phyloP scores from a whole-genome alignment of 1,140 invertebrate genomes.

The Pemphigus obesinymphae region DNA sequence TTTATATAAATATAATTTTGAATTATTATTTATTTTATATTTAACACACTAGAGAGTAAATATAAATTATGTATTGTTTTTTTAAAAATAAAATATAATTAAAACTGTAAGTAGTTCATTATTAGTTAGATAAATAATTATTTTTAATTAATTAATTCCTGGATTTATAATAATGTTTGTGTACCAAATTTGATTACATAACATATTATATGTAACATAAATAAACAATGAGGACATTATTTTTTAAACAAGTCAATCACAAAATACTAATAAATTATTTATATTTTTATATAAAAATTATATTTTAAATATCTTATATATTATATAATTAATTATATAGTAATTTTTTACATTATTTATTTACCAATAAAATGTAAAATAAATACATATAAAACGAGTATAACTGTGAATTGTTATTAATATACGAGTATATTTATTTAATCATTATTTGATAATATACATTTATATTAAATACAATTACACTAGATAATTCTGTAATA shows the following conservation, averaged over 20 bases:
- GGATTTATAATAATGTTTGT: neutral
- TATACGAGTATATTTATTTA: no score
- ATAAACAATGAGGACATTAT: neutral
- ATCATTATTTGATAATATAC: no score
- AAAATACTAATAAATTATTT: neutral
- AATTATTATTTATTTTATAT: neutral
- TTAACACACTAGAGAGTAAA: neutral
- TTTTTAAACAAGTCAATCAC: neutral
- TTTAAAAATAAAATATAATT: neutral
- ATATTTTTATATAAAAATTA: no score
- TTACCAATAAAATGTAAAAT: no score
- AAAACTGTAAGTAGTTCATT: neutral
- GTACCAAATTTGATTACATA: conserved; percentile 33
- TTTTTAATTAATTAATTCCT: neutral
- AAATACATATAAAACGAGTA: no score
- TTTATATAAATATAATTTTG: neutral
- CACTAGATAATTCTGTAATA: no score
- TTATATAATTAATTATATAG: neutral
- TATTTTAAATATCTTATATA: no score
- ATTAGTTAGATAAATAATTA: neutral
- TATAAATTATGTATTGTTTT: neutral
- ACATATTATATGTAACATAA: neutral
- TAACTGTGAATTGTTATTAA: no score
- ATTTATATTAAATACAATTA: no score
- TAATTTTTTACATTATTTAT: no score